Percentiles rank a stretch among this genome's conserved stretches.
phyloP scores from a whole-genome alignment of 2,113 vertebrate species.

The Solenodon paradoxus region DNA sequence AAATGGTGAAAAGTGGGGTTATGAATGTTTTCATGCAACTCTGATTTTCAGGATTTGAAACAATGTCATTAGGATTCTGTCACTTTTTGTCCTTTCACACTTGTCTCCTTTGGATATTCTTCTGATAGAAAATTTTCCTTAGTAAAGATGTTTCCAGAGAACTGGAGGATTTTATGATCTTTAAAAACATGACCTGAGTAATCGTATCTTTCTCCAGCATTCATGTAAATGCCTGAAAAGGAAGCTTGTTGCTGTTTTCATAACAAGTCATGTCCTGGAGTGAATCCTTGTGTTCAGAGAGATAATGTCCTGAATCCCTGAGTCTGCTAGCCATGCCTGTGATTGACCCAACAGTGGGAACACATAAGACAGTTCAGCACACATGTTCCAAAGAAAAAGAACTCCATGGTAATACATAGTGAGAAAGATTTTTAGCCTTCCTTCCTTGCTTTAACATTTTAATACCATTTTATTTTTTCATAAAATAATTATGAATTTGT shows the following conservation, averaged over 20 bases:
- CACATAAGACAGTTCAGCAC: fast-evolving
- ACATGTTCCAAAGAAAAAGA: neutral
- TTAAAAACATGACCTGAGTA: neutral
- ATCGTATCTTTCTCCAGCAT: neutral
- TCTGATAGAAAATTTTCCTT: neutral
- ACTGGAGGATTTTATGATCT: neutral
- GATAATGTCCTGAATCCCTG: neutral
- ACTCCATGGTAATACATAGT: neutral
- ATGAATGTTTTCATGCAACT: no score
- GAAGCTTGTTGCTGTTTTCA: neutral
- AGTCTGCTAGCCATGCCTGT: neutral
- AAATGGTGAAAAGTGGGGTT: neutral
- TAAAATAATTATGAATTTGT: neutral
- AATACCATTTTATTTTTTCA: neutral
- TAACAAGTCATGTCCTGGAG: neutral
- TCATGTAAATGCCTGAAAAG: neutral
- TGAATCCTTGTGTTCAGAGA: neutral
- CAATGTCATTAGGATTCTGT: neutral
- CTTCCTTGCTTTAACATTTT: neutral
- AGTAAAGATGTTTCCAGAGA: neutral
- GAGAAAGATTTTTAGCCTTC: neutral
- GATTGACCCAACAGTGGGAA: fast-evolving
- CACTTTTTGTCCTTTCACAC: neutral
- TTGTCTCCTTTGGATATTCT: neutral
- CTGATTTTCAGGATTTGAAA: no score